Conservation (phyloP, 2,113 vertebrate species). For the Podarcis muralis region DNA sequence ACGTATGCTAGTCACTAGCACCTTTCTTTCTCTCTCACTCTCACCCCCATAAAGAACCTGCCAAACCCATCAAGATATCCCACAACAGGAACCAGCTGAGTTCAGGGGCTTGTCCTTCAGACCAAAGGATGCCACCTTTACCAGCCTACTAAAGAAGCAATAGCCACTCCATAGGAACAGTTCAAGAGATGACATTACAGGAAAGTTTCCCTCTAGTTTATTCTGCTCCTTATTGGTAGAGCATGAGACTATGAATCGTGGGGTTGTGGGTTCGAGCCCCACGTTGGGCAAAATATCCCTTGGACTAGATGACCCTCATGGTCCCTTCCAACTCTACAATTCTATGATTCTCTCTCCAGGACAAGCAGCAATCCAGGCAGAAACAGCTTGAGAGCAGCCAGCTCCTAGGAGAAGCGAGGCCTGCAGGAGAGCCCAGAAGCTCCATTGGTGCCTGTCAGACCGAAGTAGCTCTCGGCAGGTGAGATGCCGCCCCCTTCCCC, state of each 20-base stretch:
- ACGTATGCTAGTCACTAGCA: rapidly evolving
- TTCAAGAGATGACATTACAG: background rate
- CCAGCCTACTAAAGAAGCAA: background rate
- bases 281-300: too few relatives aligned
- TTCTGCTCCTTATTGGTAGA: background rate
- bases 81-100: background rate
- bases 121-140: too few relatives aligned
- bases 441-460: too few relatives aligned
- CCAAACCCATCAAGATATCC: background rate
- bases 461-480: background rate
- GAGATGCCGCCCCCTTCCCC: background rate
- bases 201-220: background rate
- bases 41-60: background rate
- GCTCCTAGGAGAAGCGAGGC: background rate
- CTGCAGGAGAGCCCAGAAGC: too few relatives aligned
- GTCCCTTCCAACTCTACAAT: background rate
- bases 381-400: background rate
- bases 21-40: background rate
- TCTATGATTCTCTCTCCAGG: background rate
- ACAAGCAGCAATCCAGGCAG: background rate
- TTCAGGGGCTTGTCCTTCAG: background rate
- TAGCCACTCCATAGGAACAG: background rate
- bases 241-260: too few relatives aligned
- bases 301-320: background rate
- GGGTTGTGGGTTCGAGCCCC: background rate